Conservation (phyloP, 2,797 vertebrate genomes). For the Chelon labrosus region DNA sequence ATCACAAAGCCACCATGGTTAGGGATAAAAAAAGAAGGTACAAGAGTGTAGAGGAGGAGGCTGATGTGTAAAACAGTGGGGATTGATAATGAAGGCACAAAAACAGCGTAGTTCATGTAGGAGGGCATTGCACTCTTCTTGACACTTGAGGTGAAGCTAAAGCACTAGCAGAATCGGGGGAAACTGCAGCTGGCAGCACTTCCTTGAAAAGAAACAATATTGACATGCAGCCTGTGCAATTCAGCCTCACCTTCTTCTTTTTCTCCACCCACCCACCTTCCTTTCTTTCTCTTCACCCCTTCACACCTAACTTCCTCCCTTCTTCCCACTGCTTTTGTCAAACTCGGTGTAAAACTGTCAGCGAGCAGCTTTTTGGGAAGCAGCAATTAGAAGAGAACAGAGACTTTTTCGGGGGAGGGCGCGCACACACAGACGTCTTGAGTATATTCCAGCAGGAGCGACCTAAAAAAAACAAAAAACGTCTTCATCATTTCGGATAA, state of each 20-base stretch:
- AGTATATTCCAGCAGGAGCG: slow-evolving; percentile 47
- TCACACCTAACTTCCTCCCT: slow-evolving; percentile 45
- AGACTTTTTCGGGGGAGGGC: slow-evolving; percentile 22
- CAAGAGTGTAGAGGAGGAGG: background rate
- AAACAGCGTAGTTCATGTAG: slow-evolving; percentile 12
- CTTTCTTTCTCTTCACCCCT: slow-evolving; percentile 26
- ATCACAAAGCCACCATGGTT: background rate
- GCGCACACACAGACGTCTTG: slow-evolving; percentile 8
- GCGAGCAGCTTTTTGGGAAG: slow-evolving; percentile 49
- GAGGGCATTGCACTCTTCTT: slow-evolving; percentile 17
- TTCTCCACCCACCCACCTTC: slow-evolving; percentile 11
- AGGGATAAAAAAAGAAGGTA: background rate
- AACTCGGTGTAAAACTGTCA: slow-evolving; percentile 61
- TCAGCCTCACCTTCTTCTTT: slow-evolving; percentile 38
- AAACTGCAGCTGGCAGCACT: slow-evolving; percentile 37
- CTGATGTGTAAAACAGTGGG: slow-evolving; percentile 8
- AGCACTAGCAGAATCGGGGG: background rate
- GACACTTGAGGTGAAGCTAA: slow-evolving; percentile 1
- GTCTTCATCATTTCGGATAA: slow-evolving; percentile 57
- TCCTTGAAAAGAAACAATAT: slow-evolving; percentile 46
- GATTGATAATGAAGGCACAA: slow-evolving; percentile 23
- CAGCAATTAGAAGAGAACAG: slow-evolving; percentile 65
- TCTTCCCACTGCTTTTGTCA: slow-evolving; percentile 51
- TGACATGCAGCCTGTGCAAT: slow-evolving; percentile 38
- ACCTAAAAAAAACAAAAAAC: slow-evolving; percentile 58